Evolutionary conservation across 2,113 vertebrate genomes (phyloP).

Genomic region (Tenebrosternarchus preto): DNA sequence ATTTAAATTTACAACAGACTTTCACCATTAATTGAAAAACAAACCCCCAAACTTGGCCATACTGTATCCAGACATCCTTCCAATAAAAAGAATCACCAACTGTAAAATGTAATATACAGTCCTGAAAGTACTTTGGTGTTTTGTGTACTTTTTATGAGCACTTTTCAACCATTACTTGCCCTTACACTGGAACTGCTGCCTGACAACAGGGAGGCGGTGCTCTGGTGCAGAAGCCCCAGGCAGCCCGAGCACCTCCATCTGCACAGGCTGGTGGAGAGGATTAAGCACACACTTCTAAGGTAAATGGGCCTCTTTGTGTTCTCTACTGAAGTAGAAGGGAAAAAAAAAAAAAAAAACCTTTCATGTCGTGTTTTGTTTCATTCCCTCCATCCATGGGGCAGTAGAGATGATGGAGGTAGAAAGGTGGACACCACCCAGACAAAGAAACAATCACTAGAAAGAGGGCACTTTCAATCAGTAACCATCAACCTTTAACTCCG

Average conservation of each 20-base stretch:
- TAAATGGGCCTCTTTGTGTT: constrained; percentile 44
- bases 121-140: no score
- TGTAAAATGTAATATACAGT: no score
- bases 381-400: constrained; percentile 26
- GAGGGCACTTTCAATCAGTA: neutral
- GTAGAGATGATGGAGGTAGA: neutral
- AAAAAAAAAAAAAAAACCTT: no score
- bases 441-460: neutral
- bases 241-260: constrained; percentile 34
- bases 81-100: no score
- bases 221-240: constrained; percentile 19
- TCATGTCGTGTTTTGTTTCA: constrained; percentile 34
- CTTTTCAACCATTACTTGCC: neutral
- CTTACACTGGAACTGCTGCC: neutral
- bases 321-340: no score
- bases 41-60: no score
- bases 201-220: neutral
- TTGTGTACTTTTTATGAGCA: neutral
- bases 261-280: constrained; percentile 24
- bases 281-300: neutral
- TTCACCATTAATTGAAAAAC: no score
- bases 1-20: no score
- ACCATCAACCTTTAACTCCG: neutral
- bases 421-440: constrained; percentile 16
- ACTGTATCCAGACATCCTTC: no score